Conservation (phyloP, 64 coral and sea anemone species). For the Porites lutea region DNA sequence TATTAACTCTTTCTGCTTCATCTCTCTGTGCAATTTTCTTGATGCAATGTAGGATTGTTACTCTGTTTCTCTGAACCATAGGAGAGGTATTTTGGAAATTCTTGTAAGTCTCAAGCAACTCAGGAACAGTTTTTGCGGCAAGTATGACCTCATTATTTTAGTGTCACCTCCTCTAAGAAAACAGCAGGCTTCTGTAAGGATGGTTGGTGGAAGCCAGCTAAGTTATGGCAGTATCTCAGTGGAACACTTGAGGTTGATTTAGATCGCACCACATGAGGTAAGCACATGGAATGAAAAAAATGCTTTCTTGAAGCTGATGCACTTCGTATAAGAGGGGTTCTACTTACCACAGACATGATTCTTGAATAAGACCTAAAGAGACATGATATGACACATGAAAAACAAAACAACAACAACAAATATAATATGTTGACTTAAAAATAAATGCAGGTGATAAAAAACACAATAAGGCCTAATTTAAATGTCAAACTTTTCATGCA, state of each 20-base stretch:
- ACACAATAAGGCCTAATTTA: too few relatives aligned
- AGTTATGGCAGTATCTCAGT: neutral
- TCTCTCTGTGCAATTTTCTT: neutral
- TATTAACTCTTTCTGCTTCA: neutral
- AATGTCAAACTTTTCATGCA: too few relatives aligned
- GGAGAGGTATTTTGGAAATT: neutral
- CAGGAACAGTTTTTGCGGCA: neutral
- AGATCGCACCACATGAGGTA: neutral
- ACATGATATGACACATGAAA: too few relatives aligned
- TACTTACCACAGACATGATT: neutral
- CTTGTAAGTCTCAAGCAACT: neutral
- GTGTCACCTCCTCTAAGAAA: neutral
- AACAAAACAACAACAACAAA: too few relatives aligned
- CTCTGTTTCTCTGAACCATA: slow-evolving; percentile 14
- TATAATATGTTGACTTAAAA: too few relatives aligned
- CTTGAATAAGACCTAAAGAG: neutral
- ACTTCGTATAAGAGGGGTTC: neutral
- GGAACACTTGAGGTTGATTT: neutral
- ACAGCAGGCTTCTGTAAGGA: neutral
- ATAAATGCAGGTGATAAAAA: too few relatives aligned
- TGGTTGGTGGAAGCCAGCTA: neutral
- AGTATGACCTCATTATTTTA: neutral
- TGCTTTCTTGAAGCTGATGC: neutral
- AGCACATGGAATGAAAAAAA: too few relatives aligned
- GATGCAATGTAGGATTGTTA: neutral